Conservation (phyloP, 2,113 vertebrate species). For the Dascyllus trimaculatus region DNA sequence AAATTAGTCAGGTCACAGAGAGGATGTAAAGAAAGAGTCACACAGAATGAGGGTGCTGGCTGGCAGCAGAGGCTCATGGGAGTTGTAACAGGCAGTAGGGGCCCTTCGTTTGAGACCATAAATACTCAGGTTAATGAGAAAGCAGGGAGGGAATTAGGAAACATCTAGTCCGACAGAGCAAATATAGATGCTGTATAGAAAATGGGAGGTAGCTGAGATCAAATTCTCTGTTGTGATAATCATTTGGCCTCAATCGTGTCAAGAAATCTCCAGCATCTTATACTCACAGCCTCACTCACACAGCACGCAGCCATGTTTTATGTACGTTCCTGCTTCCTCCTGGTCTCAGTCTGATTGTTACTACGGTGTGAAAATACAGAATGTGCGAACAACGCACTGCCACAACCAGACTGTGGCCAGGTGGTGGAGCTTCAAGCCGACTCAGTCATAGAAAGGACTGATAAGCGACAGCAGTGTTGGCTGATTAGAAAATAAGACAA, state of each 20-base stretch:
- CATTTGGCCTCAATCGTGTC: constrained; percentile 14
- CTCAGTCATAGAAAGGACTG: constrained; percentile 41
- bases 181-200: constrained; percentile 33
- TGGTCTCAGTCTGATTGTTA: constrained; percentile 23
- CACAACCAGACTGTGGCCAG: constrained; percentile 19
- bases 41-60: constrained; percentile 2
- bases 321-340: constrained; percentile 14
- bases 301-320: constrained; percentile 22
- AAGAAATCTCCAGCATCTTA: neutral
- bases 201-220: constrained; percentile 17
- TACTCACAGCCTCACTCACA: neutral
- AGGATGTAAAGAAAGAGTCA: neutral
- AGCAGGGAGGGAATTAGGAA: constrained; percentile 35
- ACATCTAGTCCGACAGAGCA: constrained; percentile 22
- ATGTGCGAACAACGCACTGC: constrained; percentile 13
- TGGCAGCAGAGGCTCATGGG: constrained; percentile 28
- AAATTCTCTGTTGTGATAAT: constrained; percentile 3
- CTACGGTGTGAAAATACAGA: constrained; percentile 46
- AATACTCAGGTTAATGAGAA: constrained; percentile 60
- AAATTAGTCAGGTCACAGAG: constrained; percentile 3
- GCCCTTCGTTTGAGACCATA: constrained; percentile 7
- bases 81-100: constrained; percentile 43
- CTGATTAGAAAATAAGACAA: constrained; percentile 69
- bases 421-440: constrained; percentile 24
- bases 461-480: constrained; percentile 59